Conservation (phyloP, 1,140 invertebrate species). For the Sycophila sp. region DNA sequence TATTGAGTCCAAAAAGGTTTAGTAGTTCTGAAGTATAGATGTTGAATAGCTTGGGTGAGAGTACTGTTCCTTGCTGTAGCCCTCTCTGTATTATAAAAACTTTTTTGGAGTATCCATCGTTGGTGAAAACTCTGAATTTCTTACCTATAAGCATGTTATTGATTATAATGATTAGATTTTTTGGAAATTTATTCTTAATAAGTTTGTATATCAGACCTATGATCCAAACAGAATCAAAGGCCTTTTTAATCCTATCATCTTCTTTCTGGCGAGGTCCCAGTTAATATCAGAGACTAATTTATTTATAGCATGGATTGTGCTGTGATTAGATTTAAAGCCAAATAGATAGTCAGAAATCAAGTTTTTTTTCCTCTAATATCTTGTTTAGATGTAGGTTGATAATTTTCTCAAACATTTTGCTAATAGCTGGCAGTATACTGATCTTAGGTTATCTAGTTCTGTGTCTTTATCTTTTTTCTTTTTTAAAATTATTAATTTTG, state of each 20-base stretch:
- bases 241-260: constrained; percentile 10
- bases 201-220: constrained; percentile 43
- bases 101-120: background rate
- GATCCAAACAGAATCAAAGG: constrained; percentile 39
- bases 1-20: background rate
- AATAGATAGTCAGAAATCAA: constrained; percentile 43
- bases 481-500: background rate
- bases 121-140: constrained; percentile 1
- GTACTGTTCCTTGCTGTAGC: constrained; percentile 40
- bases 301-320: constrained; percentile 33
- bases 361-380: constrained; percentile 32
- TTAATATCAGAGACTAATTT: constrained; percentile 34
- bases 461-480: background rate
- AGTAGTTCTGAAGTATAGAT: constrained; percentile 35
- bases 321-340: constrained; percentile 31
- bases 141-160: constrained; percentile 21
- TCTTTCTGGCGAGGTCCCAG: background rate
- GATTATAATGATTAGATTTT: constrained; percentile 7
- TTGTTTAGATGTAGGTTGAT: constrained; percentile 13
- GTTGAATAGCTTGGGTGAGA: constrained; percentile 33
- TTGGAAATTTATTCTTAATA: constrained; percentile 27
- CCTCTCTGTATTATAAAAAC: constrained; percentile 30
- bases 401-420: constrained; percentile 46
- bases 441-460: background rate
- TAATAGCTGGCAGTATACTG: constrained; percentile 37